phyloP scores from a whole-genome alignment of 2,888 invertebrate species.

The Meta bourneti region DNA sequence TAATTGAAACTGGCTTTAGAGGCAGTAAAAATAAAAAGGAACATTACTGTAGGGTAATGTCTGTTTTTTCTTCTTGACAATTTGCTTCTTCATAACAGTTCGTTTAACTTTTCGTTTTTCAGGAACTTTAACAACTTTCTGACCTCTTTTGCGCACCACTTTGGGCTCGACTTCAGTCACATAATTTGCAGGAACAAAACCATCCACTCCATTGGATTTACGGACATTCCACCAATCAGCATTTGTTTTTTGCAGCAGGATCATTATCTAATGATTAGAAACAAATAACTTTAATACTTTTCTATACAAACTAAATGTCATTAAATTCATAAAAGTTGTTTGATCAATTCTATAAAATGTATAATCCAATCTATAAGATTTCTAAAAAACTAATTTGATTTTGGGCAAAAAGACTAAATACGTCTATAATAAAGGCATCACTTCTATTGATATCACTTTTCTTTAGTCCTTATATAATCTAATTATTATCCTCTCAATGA shows the following conservation, averaged over 20 bases:
- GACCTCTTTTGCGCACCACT: slow-evolving; percentile 82
- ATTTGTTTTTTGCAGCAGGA: slow-evolving; percentile 95
- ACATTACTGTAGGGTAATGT: slow-evolving; percentile 78
- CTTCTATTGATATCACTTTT: not conserved
- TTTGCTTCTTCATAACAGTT: slow-evolving; percentile 90
- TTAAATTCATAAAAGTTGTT: not conserved
- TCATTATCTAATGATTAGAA: slow-evolving; percentile 84
- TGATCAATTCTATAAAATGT: too few species aligned
- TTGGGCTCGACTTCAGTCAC: slow-evolving; percentile 95
- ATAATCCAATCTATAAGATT: not conserved
- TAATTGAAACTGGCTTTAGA: too few species aligned
- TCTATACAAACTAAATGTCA: not conserved
- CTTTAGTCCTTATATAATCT: too few species aligned
- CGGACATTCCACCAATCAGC: slow-evolving; percentile 99
- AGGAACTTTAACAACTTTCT: slow-evolving; percentile 91
- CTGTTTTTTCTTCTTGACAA: slow-evolving; percentile 88
- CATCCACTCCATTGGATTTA: slow-evolving; percentile 93
- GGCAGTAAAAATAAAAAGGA: too few species aligned
- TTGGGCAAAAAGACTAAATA: not conserved
- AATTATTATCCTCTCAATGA: too few species aligned
- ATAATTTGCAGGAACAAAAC: slow-evolving; percentile 98
- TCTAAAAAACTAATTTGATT: not conserved
- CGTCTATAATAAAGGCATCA: not conserved
- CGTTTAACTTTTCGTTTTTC: slow-evolving; percentile 93
- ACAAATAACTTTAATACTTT: not conserved